phyloP scores from a whole-genome alignment of 2,797 vertebrate species.

The Scolopax bukidnonensis region DNA sequence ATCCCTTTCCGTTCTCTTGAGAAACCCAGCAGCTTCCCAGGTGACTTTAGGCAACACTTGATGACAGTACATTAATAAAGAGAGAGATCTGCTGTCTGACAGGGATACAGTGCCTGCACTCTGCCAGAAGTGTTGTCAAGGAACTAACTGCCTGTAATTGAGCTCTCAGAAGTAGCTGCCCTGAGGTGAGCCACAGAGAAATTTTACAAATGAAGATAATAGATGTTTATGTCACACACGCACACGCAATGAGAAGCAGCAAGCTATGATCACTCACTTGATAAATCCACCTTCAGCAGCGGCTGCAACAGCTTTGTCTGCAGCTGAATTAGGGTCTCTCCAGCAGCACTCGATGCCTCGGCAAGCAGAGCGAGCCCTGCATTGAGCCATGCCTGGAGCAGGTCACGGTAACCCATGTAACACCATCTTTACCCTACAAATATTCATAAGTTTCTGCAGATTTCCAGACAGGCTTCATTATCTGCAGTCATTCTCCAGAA shows the following conservation, averaged over 20 bases:
- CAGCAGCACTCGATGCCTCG: background rate
- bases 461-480: conserved; percentile 23
- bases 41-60: background rate
- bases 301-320: background rate
- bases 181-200: conserved; percentile 55
- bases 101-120: background rate
- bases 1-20: background rate
- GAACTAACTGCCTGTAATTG: conserved; percentile 60
- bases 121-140: conserved; percentile 58
- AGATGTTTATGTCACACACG: conserved; percentile 52
- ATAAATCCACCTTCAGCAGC: background rate
- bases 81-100: background rate
- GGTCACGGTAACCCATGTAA: background rate
- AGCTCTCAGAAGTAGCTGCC: conserved; percentile 66
- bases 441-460: background rate
- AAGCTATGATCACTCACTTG: background rate
- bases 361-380: background rate
- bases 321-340: background rate
- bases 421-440: background rate
- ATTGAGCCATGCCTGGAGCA: background rate
- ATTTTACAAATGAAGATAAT: conserved; percentile 69
- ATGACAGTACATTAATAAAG: background rate
- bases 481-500: background rate
- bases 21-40: background rate
- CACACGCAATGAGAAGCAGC: background rate